A percentile compares a stretch with the other conserved stretches of the same genome.
phyloP scores from a whole-genome alignment of 2,113 vertebrate genomes.

The Pogonocichla stellata region DNA sequence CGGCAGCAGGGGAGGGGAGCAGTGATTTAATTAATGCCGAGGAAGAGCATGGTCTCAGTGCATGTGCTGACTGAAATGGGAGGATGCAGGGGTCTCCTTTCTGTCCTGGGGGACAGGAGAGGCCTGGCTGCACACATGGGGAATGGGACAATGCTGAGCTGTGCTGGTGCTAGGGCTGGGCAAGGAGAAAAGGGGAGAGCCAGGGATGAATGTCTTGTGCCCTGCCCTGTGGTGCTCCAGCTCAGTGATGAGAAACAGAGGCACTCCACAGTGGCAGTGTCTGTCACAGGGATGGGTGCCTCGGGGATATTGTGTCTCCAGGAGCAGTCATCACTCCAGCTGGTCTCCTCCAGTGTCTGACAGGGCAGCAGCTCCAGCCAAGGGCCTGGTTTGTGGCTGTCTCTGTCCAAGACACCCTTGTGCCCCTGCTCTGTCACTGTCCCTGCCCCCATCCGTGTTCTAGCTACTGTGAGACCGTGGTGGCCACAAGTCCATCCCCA shows the following conservation, averaged over 20 bases:
- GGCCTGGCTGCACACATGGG: background rate
- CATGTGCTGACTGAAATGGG: background rate
- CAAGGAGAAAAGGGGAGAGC: background rate
- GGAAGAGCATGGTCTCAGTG: fast-evolving
- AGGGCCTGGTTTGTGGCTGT: background rate
- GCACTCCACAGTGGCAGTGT: background rate
- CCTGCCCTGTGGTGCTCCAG: background rate
- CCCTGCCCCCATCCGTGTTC: background rate
- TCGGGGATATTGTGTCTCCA: background rate
- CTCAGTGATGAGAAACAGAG: fast-evolving
- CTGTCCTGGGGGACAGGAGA: background rate
- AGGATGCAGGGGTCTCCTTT: background rate
- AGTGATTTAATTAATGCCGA: fast-evolving
- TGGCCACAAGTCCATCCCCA: background rate
- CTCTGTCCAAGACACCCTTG: background rate
- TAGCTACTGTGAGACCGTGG: fast-evolving
- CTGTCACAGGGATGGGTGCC: background rate
- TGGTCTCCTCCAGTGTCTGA: background rate
- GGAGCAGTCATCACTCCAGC: background rate
- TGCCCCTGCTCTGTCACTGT: background rate
- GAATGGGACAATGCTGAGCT: background rate
- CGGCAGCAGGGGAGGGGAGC: background rate
- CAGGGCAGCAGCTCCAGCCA: background rate
- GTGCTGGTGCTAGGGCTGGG: background rate
- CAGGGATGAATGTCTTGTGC: background rate